phyloP scores from a whole-genome alignment of 2,888 invertebrate genomes.

The Auanema sp. region DNA sequence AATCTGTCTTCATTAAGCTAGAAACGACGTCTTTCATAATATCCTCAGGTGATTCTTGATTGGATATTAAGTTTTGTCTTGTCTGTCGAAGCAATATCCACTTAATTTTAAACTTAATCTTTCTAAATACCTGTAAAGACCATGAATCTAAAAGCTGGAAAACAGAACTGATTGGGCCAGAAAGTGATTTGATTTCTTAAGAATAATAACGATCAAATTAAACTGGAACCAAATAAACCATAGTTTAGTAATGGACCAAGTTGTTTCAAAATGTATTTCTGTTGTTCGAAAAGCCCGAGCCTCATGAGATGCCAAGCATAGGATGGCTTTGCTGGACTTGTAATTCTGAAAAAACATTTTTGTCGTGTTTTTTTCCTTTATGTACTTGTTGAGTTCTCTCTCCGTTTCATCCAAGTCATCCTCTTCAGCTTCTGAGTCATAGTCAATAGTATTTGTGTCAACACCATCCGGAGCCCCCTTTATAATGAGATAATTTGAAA shows the following conservation, averaged over 20 bases:
- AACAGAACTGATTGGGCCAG: conserved; percentile 87
- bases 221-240: conserved; percentile 68
- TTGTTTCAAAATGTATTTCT: conserved; percentile 81
- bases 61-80: neutral
- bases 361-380: conserved; percentile 46
- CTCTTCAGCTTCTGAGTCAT: conserved; percentile 75
- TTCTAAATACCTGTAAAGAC: conserved; percentile 80
- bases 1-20: no score
- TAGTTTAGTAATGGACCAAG: conserved; percentile 86
- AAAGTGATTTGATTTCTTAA: conserved; percentile 86
- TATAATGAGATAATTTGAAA: conserved; percentile 19
- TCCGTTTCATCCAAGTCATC: conserved; percentile 70
- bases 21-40: conserved; percentile 1
- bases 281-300: conserved; percentile 82
- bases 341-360: conserved; percentile 21
- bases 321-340: conserved; percentile 86
- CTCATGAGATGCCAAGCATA: conserved; percentile 94
- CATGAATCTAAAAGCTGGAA: conserved; percentile 84
- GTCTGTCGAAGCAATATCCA: no score
- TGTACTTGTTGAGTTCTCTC: conserved; percentile 28
- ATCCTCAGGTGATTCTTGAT: neutral
- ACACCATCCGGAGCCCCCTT: conserved; percentile 4
- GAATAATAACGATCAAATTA: conserved; percentile 12
- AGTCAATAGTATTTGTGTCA: conserved; percentile 71
- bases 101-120: no score